A percentile compares a stretch with the other conserved stretches of the same genome.
Conservation (phyloP, 2,888 invertebrate genomes). For the Frankliniella intonsa region DNA sequence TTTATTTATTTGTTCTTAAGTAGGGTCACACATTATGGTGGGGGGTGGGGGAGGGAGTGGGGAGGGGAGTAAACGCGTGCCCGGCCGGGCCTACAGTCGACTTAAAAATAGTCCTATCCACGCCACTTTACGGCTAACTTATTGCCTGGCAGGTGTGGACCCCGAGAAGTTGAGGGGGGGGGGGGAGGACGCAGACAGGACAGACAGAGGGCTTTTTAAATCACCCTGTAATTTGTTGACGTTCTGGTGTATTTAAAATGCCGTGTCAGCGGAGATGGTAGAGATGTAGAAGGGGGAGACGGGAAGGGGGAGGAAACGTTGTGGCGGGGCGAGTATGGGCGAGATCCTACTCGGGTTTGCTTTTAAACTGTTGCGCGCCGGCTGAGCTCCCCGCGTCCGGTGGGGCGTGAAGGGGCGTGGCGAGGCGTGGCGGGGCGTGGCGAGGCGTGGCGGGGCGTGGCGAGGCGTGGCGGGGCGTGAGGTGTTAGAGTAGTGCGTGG, state of each 20-base stretch:
- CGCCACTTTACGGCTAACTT: slow-evolving; percentile 26
- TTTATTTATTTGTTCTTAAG: slow-evolving; percentile 24
- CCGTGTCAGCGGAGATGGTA: slow-evolving; percentile 11
- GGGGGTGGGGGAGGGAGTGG: background rate
- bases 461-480: background rate
- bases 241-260: slow-evolving; percentile 27
- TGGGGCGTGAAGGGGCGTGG: background rate
- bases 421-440: background rate
- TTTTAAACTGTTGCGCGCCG: slow-evolving; percentile 19
- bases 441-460: background rate
- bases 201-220: slow-evolving; percentile 20
- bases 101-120: slow-evolving; percentile 22
- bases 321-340: background rate
- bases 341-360: background rate
- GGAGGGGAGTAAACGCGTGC: slow-evolving; percentile 6
- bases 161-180: background rate
- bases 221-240: slow-evolving; percentile 19
- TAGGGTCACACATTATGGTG: background rate
- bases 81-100: background rate
- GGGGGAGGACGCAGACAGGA: background rate
- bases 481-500: too few species aligned
- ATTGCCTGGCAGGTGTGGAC: slow-evolving; percentile 19
- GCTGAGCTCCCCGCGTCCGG: background rate
- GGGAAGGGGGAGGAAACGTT: background rate
- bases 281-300: background rate